These are phyloP conservation scores for Chlamydotis undulata DNA, from an alignment of 2,113 vertebrate species.

Conservation along the genomic window DNA sequence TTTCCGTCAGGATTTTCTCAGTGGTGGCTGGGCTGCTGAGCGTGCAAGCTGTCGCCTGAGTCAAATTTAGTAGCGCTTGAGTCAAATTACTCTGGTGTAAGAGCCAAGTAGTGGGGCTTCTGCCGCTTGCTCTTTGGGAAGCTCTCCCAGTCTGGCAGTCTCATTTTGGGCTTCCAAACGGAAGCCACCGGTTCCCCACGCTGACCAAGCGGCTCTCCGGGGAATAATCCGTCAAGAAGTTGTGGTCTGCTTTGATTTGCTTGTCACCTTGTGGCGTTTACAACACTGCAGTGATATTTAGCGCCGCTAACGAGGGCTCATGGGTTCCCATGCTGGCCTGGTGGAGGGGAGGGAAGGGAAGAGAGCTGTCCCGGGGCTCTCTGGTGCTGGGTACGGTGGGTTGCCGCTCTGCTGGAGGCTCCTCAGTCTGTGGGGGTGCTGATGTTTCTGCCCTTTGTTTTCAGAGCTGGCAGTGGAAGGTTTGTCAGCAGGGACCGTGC, in stretches of 20 bases:
- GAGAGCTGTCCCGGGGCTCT: neutral
- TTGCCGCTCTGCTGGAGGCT: neutral
- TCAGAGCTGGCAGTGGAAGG: slow-evolving; percentile 62
- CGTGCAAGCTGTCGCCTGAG: neutral
- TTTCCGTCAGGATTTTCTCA: neutral
- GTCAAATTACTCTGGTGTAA: accelerated
- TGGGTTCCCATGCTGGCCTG: neutral
- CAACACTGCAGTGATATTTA: neutral
- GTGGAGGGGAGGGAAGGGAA: neutral
- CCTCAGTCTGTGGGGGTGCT: neutral
- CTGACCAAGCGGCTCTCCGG: neutral
- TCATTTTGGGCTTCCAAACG: accelerated
- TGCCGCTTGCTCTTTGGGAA: neutral
- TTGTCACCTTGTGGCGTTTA: neutral
- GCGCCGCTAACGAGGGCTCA: accelerated
- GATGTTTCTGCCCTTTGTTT: slow-evolving; percentile 15
- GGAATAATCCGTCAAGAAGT: neutral
- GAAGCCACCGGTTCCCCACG: accelerated
- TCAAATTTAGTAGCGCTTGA: too few species aligned
- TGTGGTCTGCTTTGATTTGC: neutral
- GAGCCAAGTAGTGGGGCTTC: neutral
- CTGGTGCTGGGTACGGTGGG: neutral
- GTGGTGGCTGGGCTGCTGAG: neutral
- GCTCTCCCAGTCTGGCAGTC: neutral
- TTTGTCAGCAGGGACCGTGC: slow-evolving; percentile 35